Evolutionary conservation across 2,797 vertebrate genomes (phyloP), one percentile per base, ranked within the genome.

Genomic region (Sebastes hubbsi): DNA sequence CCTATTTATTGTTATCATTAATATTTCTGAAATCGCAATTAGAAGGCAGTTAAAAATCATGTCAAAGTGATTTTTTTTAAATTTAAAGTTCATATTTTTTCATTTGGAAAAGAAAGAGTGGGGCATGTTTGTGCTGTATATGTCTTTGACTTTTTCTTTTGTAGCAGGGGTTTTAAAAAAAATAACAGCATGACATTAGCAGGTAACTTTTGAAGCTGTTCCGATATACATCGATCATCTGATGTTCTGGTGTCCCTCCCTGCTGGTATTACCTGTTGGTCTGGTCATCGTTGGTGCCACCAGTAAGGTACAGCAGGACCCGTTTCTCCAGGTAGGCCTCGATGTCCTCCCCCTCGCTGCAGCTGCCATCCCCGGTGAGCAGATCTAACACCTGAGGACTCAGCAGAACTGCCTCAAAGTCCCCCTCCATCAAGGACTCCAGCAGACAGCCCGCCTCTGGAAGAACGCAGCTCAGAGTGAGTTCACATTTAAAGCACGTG

Each of bases 281-380:
- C 2, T 88, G 91, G 77, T 96, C 94, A 12, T 38, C 86, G n/a
- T 94, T 89, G 4, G 93, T 5, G 30, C 70, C 93, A 65, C 77
- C 65, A 61, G 93, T 94, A 82, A 99, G 89, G 89, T 97, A 99
- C 16, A 90, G 78, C 9, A 96, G 85, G 72, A 99, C 89, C 80
- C 90, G 94, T 82, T 96, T 96, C 91, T 98, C 96, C 87, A 99
- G 88, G 83, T 95, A 97, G 70, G 69, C 78, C 70, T 96, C 96
- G 10, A 98, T 89, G 63, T 82, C 90, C 81, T 97, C 96, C n/a
- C 95, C 96, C 0, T 69, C 49, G 8, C 42, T 27, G 66, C 66
- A 86, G 72, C 22, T 75, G 67, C 87, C 81, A 27, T 95, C 91
- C 2, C 89, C 91, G 4, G 67, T 83, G 62, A 99, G 96, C 89